phyloP scores from a whole-genome alignment of 2,113 vertebrate genomes.

The Apodemus sylvaticus region DNA sequence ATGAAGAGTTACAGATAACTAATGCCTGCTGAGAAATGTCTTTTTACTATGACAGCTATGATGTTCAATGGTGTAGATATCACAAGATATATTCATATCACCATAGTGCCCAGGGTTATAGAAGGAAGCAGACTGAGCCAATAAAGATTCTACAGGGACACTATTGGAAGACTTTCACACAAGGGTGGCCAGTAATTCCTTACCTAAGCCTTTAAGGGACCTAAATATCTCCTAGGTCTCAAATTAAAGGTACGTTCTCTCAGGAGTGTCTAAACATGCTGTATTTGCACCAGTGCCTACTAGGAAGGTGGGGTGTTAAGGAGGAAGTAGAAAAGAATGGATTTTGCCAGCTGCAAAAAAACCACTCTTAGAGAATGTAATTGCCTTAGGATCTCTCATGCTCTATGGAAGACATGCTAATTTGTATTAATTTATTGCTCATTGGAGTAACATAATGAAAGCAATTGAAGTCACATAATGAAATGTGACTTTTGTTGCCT shows the following conservation, averaged over 20 bases:
- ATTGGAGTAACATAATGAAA: neutral
- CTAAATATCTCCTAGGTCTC: neutral
- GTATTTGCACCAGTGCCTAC: neutral
- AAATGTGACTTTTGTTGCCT: neutral
- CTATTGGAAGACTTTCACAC: neutral
- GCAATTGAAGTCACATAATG: too few species aligned
- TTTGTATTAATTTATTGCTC: neutral
- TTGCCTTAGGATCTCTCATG: neutral
- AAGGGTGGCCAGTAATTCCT: neutral
- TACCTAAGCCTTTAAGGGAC: neutral
- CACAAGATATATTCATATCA: neutral
- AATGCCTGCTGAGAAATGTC: neutral
- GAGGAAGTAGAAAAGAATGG: conserved; percentile 1
- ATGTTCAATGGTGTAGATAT: neutral
- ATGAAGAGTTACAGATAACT: neutral
- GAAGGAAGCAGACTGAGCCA: neutral
- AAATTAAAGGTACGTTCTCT: neutral
- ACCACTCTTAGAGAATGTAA: neutral
- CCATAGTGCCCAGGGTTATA: too few species aligned
- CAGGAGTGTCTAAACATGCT: neutral
- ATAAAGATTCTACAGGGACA: too few species aligned
- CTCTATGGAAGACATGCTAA: neutral
- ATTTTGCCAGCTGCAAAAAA: neutral
- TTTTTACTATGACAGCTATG: neutral
- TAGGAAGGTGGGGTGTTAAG: neutral